Evolutionary conservation across 2,888 invertebrate genomes (phyloP), one percentile per base, ranked within the genome.

Genomic region (Penaeus monodon): DNA sequence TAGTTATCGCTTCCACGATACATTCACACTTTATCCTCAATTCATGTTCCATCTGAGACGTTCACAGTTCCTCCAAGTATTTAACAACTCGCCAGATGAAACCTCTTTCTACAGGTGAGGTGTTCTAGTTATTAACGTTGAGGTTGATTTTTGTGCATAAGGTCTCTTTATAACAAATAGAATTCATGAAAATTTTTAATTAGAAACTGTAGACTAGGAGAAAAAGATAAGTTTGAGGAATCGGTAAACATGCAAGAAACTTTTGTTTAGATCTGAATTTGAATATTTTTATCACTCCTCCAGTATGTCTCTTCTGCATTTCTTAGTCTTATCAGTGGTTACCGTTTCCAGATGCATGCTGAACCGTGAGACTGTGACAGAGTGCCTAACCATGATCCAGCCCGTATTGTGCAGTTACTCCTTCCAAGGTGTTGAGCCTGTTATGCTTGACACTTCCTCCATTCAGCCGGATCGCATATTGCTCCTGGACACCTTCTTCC

Each of bases 401-500:
- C 99, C 99, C 83, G 98, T 99, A 92, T 94, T 99, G 91, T 99
- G 99, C 93, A 98, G 99, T 91, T 99, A 99, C 93, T 98, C 98
- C 91, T 99, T 99, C 93, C 97, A 96, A 91, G 99, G 99, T 0
- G 98, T 98, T 0, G 98, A 99, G 93, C 99, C 99, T 0, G 99
- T 99, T 10, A 94, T 99, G 38, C 94, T 99, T 66, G 99, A 99
- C 92, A 98, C 99, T 6, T 98, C 98, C 82, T 98, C 98, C 89
- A 99, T 99, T 92, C 97, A 98, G 92, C 96, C 98, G 0, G 99
- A 99, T 93, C 94, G 98, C 88, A 99, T 99, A 91, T 94, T 99
- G 76, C 95, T 99, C 84, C 99, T 99, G 99, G 99, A 99, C 93
- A 99, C 99, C 0, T 99, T 99, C 94, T 99, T 99, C 95, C 99